Conservation (phyloP, 1,140 invertebrate genomes). For the Pachypsylla venusta region DNA sequence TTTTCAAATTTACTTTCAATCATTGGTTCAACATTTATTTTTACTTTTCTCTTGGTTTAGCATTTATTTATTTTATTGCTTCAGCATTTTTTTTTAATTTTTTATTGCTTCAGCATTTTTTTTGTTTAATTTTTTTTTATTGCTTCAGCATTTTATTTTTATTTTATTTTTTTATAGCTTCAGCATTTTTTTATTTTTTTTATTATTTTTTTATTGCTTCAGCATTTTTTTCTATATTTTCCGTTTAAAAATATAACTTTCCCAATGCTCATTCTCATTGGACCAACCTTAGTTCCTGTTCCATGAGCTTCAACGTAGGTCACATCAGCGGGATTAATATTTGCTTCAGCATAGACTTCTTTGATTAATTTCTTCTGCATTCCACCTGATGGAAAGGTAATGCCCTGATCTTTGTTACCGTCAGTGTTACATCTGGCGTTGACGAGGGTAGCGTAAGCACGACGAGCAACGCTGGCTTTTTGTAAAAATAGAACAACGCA, state of each 20-base stretch:
- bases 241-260: neutral
- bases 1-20: too few species aligned
- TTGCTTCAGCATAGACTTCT: constrained; percentile 67
- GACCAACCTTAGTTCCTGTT: constrained; percentile 69
- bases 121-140: too few species aligned
- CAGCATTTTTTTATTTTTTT: neutral
- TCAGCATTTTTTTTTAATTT: too few species aligned
- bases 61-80: too few species aligned
- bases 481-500: constrained; percentile 67
- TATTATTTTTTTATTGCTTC: neutral
- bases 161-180: neutral
- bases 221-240: neutral
- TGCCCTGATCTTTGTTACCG: constrained; percentile 72
- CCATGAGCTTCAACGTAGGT: constrained; percentile 90
- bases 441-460: constrained; percentile 73
- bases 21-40: too few species aligned
- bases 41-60: too few species aligned
- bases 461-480: constrained; percentile 50
- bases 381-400: constrained; percentile 76
- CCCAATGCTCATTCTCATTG: neutral
- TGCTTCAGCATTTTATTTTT: neutral
- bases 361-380: constrained; percentile 75
- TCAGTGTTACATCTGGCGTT: constrained; percentile 81
- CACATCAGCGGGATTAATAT: constrained; percentile 64
- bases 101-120: too few species aligned